These are phyloP conservation scores for Pammene fasciana DNA, from an alignment of 2,888 invertebrate species.

Conservation along the genomic window DNA sequence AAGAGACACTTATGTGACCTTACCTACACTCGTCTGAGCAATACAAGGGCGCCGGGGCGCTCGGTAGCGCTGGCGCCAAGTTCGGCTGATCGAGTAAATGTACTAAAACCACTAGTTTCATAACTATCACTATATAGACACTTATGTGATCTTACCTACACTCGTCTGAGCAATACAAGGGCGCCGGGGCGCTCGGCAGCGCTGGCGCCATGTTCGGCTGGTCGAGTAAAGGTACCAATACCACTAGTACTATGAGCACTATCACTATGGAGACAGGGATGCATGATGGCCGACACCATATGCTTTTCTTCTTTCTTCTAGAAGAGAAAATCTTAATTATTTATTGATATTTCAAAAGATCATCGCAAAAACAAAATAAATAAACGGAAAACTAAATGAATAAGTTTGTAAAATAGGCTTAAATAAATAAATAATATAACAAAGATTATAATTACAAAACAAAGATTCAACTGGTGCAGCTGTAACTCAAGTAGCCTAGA, in stretches of 20 bases:
- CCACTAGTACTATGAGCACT: conserved; percentile 90
- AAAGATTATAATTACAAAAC: background rate
- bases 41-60: conserved; percentile 67
- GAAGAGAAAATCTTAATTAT: conserved; percentile 44
- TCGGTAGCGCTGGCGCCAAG: conserved; percentile 67
- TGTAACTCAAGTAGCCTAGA: too few species aligned
- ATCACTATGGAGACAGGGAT: conserved; percentile 92
- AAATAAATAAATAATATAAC: too few species aligned
- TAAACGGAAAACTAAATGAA: too few species aligned
- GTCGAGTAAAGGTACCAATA: conserved; percentile 88
- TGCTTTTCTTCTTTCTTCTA: conserved; percentile 77
- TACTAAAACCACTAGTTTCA: too few species aligned
- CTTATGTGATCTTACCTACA: conserved; percentile 82
- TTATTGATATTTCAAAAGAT: background rate
- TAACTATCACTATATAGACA: background rate
- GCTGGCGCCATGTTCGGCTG: conserved; percentile 84
- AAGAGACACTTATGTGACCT: conserved; percentile 47
- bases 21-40: conserved; percentile 87
- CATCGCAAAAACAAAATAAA: too few species aligned
- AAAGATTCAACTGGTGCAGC: too few species aligned
- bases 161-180: conserved; percentile 83
- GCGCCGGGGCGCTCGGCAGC: conserved; percentile 60
- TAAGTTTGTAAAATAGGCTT: too few species aligned
- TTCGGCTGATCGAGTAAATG: conserved; percentile 52
- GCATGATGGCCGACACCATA: conserved; percentile 92